Base-by-base conservation (phyloP, 1,140 invertebrate species). In the Lasaia peninsularis region DNA sequence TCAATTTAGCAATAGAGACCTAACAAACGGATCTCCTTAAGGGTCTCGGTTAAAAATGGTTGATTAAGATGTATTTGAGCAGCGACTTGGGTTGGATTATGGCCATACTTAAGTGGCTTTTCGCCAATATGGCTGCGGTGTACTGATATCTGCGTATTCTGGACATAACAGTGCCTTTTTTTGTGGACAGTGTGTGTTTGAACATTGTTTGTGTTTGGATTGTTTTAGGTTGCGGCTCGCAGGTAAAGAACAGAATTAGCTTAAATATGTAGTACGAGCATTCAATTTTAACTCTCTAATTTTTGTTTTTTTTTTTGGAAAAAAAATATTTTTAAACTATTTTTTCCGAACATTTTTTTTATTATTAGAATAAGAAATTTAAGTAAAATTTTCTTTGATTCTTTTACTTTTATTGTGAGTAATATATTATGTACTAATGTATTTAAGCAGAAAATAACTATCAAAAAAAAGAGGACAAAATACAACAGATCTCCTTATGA, bases 41-140 rank as follows among this genome's bases (percentile, higher is more conserved):
- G 50, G 60, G 21, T 16, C 53, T 44, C 20, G 71, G 60, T 66
- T 62, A 58, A 49, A 75, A 72, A 86, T 84, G 80, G 73, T 85
- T 52, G 76, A 78, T 74, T 82, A 56, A 77, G 65, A 77, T 83
- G 80, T 78, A 63, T 65, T 56, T 77, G 61, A 62, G 69, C 48
- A 78, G 81, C 60, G 71, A 64, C 16, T 72, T 74, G 37, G 75
- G 78, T 20, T 52, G 72, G 32, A 65, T 68, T 4, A 70, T 70
- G 71, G 69, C 65, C 49, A 50, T 65, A 34, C 62, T 79, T 21
- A 71, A 73, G 65, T 74, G 72, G 65, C 63, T 71, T 59, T 85
- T 88, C 81, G 85, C 85, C 85, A 88, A 86, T 69, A 88, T 72
- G 85, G 85, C 85, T 58, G 52, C 49, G 28, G 66, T 69, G 44